phyloP scores from a whole-genome alignment of 2,797 vertebrate genomes.

The Todus mexicanus region DNA sequence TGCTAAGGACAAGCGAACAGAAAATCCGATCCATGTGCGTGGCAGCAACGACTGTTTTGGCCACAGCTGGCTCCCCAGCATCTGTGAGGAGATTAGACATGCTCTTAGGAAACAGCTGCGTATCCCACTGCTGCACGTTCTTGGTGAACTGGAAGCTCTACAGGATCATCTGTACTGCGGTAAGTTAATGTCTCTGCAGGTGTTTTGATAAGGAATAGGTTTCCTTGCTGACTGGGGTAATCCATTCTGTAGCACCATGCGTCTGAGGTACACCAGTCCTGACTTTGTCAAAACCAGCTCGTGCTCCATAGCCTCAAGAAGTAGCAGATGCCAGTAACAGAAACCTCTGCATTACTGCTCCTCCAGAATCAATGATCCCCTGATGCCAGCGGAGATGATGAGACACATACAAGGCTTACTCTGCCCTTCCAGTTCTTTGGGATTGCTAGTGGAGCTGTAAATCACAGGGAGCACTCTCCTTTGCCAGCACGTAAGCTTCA shows the following conservation, averaged over 20 bases:
- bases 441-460: background rate
- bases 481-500: background rate
- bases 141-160: background rate
- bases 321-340: background rate
- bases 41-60: background rate
- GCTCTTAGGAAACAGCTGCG: background rate
- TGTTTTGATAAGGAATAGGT: background rate
- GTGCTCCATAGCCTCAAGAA: background rate
- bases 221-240: background rate
- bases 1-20: background rate
- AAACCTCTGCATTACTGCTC: background rate
- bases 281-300: background rate
- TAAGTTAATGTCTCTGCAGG: background rate
- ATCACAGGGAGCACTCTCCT: background rate
- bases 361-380: background rate
- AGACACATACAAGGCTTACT: background rate
- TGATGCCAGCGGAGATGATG: background rate
- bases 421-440: background rate
- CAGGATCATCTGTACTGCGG: background rate
- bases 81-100: background rate
- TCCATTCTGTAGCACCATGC: background rate
- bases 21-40: background rate
- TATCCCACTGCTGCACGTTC: accelerated
- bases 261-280: background rate
- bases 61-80: background rate